Base-by-base conservation (phyloP, 35 echinoderm and acorn worm genomes). In the Apostichopus parvimensis region DNA sequence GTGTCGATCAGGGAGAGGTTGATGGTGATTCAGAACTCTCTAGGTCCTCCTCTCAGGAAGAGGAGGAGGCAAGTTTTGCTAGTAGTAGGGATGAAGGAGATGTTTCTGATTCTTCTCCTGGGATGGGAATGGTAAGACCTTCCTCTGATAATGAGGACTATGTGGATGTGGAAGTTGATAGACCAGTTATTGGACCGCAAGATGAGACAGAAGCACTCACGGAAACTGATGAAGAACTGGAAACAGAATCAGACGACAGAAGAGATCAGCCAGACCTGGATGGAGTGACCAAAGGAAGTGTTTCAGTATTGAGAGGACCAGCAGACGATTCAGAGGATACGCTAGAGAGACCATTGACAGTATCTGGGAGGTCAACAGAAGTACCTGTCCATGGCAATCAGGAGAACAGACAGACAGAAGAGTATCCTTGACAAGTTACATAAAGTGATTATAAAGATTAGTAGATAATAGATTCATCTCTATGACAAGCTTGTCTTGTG, bases 41-140 rank as follows among this genome's bases (percentile, higher is more conserved):
- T 52, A 28, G 25, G 21, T 92, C 53, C 1, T 64, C 20, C 5
- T 58, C 90, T 57, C 20, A 28, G 10, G 26, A 45, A 45, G 68
- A 66, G 11, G 68, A 59, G 56, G 13, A 12, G 12, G 66, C 88
- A 78, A 77, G 70, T 54, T 73, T 56, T 73, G 70, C 88, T 56
- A 78, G 73, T 54, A 24, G 53, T 57, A n/a, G 70, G 52, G 88
- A 91, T 78, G 88, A 73, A 59, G 68, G 72, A 77, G 72, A 73
- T 53, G 25, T 11, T 45, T 54, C 18, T 8, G 80, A 58, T 55
- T 61, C 58, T 61, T 61, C 58, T 61, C 52, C 14, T 9, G 13
- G 62, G 56, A 54, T 45, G 10, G 53, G 52, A 21, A 13, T 12
- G 52, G 57, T 7, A 86, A 61, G 23, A n/a, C 22, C 55, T 56